Evolutionary conservation across 2,888 invertebrate genomes (phyloP).

Genomic region (Labia minor): DNA sequence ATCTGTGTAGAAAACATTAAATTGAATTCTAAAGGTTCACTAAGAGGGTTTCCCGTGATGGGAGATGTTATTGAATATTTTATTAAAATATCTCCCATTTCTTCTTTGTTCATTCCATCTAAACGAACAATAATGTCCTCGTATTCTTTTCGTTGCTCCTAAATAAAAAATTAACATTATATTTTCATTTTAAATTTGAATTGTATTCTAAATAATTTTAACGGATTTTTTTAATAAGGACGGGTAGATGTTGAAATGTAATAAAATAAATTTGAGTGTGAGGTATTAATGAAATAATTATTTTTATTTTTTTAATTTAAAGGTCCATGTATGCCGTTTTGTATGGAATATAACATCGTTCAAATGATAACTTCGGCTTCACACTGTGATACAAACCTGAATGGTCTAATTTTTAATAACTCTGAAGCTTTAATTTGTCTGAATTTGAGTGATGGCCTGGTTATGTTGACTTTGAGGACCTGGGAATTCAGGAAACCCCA

Average conservation of each 20-base stretch:
- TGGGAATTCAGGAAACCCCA: background rate
- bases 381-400: background rate
- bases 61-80: conserved; percentile 93
- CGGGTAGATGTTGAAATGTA: background rate
- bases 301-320: background rate
- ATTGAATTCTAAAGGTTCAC: conserved; percentile 96
- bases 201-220: background rate
- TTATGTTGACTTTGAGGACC: background rate
- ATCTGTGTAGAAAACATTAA: conserved; percentile 98
- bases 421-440: background rate
- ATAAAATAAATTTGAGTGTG: background rate
- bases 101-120: conserved; percentile 83
- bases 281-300: background rate
- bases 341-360: background rate
- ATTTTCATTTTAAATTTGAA: background rate
- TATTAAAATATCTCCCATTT: conserved; percentile 74
- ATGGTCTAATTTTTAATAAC: background rate
- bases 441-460: background rate
- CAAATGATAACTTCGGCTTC: background rate
- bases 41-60: conserved; percentile 83
- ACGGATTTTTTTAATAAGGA: background rate
- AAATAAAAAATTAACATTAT: conserved; percentile 13
- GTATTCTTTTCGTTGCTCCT: conserved; percentile 8
- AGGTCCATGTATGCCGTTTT: background rate
- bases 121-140: conserved; percentile 34